Evolutionary conservation across 2,888 invertebrate species (phyloP), one percentile per base, ranked within the genome.

Genomic region (Meteorus cinctellus): DNA sequence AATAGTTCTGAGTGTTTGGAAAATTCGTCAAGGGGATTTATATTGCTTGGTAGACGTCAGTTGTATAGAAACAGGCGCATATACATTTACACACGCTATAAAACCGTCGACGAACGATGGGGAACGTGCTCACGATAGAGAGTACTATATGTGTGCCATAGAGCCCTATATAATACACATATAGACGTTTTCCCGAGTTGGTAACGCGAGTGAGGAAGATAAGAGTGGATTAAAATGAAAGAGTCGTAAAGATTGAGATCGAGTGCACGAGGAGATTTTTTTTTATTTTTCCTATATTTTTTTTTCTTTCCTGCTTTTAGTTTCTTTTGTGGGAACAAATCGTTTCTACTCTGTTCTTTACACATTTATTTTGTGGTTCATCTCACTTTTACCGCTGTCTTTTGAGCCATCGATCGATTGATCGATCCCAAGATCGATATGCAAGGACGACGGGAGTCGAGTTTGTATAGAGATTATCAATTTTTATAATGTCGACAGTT

Each of bases 391-490:
- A n/a, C 19, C 8, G 55, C 66, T 48, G 14, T 51, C n/a, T 10
- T n/a, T 31, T 27, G 6, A 51, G 1, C 48, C 19, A 27, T 31
- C 73, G 67, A 62, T 72, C 62, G 10, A 55, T 55, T 55, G 55
- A 55, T 70, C 69, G 63, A 63, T 69, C 74, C 51, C 63, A 70
- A 63, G 62, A 70, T 48, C 55, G 73, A 74, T 69, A 69, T 69
- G 48, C 74, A 74, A 74, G 74, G 74, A 67, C 67, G 74, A 67
- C 74, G 41, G 59, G 74, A 69, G 69, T 74, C 74, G 60, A 62
- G 74, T 69, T 41, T 63, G 27, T 62, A 36, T 36, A 48, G 62
- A 69, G 74, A 74, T 74, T 74, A 69, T 63, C 27, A 27, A 62
- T 69, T 69, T 74, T 62, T 74, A 45, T 55, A 69, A 62, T 62